Conservation (phyloP, 2,888 invertebrate species). For the Plebejus anna region DNA sequence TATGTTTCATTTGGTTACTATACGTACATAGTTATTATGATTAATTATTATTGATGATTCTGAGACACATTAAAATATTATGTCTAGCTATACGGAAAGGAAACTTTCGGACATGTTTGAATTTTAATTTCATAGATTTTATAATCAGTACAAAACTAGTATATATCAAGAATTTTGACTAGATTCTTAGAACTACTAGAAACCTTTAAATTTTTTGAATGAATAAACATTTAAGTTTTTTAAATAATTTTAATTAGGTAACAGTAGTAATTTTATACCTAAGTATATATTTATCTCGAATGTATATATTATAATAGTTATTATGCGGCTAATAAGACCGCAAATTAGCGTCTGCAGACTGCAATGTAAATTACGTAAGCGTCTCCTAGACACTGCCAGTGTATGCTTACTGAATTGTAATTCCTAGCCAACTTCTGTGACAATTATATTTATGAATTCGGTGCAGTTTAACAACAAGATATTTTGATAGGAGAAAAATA, state of each 20-base stretch:
- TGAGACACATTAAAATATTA: background rate
- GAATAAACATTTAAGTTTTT: no score
- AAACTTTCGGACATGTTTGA: background rate
- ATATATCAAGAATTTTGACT: background rate
- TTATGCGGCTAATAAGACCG: slow-evolving; percentile 14
- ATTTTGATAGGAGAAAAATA: no score
- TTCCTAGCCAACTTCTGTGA: background rate
- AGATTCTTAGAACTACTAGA: background rate
- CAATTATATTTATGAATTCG: no score
- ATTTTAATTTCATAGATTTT: background rate
- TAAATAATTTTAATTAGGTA: no score
- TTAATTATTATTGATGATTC: background rate
- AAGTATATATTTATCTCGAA: no score
- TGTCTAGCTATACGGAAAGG: background rate
- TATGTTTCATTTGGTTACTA: background rate
- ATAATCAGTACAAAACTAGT: background rate
- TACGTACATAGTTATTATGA: no score
- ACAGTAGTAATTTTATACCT: no score
- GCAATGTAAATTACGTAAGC: slow-evolving; percentile 55
- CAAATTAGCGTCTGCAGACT: slow-evolving; percentile 41
- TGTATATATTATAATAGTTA: no score
- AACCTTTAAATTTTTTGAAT: background rate
- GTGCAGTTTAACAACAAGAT: no score
- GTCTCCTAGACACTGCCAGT: slow-evolving; percentile 45
- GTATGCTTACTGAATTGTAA: background rate